Base-by-base conservation (phyloP, 2,888 invertebrate species). In the Ophion costatus region DNA sequence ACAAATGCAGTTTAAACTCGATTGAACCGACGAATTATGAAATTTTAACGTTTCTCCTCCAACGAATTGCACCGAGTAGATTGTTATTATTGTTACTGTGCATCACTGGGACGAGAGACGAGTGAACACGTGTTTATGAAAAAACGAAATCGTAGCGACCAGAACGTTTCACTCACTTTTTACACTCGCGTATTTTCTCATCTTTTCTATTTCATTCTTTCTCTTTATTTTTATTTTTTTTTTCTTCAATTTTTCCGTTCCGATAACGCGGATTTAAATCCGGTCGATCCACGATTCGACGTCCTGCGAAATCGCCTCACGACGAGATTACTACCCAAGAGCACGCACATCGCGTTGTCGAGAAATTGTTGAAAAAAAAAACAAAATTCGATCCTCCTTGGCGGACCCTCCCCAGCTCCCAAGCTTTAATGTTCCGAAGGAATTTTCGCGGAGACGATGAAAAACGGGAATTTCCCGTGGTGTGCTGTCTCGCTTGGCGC, bases 281-380 rank as follows among this genome's bases (percentile, higher is more conserved):
- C 89, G 38, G 89, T 90, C 61, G 88, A 87, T 77, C 87, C 88
- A 89, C 87, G 85, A 88, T 90, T 90, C 84, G 89, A 90, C 89
- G 87, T 91, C 89, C 91, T 89, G 89, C 89, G 87, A 90, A 89
- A 90, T 86, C 87, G 87, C 77, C 86, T 89, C 88, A 88, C 86
- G 80, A 87, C 80, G 76, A 80, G 82, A 73, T 73, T 76, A 57
- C 74, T 63, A 10, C 61, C 69, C 29, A 74, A 57, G 2, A 38
- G 38, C 51, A 74, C 63, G 69, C 56, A 75, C 83, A 83, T 83
- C 33, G 45, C 67, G 59, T 64, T 73, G 57, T 73, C 63, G 42
- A 42, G 63, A 57, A 17, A 10, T 33, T 56, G 4, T 29, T 33
- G 10, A 2, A 4, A 11, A 45, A 45, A 9, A 9, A 38, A n/a